These are phyloP conservation scores for Drosophila kepulauana DNA, from an alignment of 1,140 invertebrate species.

Conservation along the genomic window DNA sequence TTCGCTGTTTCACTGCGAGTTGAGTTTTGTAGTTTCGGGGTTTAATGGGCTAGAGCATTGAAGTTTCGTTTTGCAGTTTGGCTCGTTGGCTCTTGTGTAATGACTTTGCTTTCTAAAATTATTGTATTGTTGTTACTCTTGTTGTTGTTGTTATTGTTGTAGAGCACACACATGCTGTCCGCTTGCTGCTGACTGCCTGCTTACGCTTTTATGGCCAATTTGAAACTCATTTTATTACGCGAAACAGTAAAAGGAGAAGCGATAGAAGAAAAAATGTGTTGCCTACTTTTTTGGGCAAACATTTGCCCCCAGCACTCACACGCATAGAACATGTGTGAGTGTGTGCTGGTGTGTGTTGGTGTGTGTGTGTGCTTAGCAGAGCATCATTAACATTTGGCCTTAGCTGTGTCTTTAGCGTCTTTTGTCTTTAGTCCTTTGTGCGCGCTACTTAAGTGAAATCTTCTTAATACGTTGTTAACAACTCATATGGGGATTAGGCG, in stretches of 20 bases:
- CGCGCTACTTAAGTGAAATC: constrained; percentile 71
- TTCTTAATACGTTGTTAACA: constrained; percentile 77
- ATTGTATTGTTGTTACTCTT: constrained; percentile 16
- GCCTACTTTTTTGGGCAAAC: constrained; percentile 60
- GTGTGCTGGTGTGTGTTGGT: background rate
- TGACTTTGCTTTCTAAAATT: constrained; percentile 38
- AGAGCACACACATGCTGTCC: constrained; percentile 35
- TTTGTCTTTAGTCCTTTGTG: constrained; percentile 42
- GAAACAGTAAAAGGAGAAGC: constrained; percentile 9
- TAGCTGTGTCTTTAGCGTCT: constrained; percentile 25
- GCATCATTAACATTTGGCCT: constrained; percentile 64
- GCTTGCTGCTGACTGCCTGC: constrained; percentile 22
- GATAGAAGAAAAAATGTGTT: constrained; percentile 50
- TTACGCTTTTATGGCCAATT: constrained; percentile 71
- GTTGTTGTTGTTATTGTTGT: constrained; percentile 16
- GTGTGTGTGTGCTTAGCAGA: constrained; percentile 32
- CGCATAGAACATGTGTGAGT: background rate
- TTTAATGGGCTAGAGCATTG: constrained; percentile 25
- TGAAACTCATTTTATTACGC: constrained; percentile 73
- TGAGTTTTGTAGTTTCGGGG: constrained; percentile 1
- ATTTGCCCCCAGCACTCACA: constrained; percentile 6
- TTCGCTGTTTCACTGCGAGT: background rate
- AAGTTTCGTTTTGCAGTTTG: constrained; percentile 23
- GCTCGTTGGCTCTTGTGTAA: constrained; percentile 7
- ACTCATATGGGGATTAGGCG: constrained; percentile 62